phyloP scores from a whole-genome alignment of 2,888 invertebrate genomes.

The Bruchidius siliquastri region DNA sequence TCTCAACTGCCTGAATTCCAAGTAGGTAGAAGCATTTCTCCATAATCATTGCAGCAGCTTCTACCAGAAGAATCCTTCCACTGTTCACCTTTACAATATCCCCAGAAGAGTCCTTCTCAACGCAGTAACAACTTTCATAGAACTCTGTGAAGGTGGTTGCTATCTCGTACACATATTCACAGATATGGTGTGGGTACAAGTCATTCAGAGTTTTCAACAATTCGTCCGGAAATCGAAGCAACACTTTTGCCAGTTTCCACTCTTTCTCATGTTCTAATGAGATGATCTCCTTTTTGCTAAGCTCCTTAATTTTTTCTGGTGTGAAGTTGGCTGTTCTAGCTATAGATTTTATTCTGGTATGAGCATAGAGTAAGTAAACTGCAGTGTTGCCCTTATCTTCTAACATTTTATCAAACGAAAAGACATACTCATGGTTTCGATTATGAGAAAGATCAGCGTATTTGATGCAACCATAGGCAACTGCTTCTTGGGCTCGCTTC shows the following conservation, averaged over 20 bases:
- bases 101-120: conserved; percentile 83
- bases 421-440: conserved; percentile 89
- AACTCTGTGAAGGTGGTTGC: conserved; percentile 93
- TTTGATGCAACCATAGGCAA: conserved; percentile 98
- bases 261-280: conserved; percentile 86
- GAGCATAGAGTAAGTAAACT: conserved; percentile 91
- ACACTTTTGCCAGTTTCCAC: conserved; percentile 86
- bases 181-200: conserved; percentile 78
- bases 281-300: conserved; percentile 57
- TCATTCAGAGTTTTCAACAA: conserved; percentile 77
- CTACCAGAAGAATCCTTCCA: conserved; percentile 84
- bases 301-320: conserved; percentile 56
- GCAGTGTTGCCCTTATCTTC: conserved; percentile 99
- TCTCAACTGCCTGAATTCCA: conserved; percentile 85
- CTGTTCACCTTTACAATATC: conserved; percentile 78
- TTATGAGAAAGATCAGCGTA: conserved; percentile 96
- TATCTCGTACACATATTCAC: conserved; percentile 94
- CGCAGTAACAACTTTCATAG: conserved; percentile 95
- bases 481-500: conserved; percentile 76
- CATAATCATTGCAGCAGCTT: conserved; percentile 86
- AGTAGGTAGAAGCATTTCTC: conserved; percentile 84
- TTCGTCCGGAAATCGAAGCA: conserved; percentile 83
- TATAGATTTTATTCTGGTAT: conserved; percentile 90
- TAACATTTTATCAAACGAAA: conserved; percentile 98
- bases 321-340: conserved; percentile 72